Evolutionary conservation across 92 coral and sea anemone genomes (phyloP).

Genomic region (Parazoanthus atlanticus): DNA sequence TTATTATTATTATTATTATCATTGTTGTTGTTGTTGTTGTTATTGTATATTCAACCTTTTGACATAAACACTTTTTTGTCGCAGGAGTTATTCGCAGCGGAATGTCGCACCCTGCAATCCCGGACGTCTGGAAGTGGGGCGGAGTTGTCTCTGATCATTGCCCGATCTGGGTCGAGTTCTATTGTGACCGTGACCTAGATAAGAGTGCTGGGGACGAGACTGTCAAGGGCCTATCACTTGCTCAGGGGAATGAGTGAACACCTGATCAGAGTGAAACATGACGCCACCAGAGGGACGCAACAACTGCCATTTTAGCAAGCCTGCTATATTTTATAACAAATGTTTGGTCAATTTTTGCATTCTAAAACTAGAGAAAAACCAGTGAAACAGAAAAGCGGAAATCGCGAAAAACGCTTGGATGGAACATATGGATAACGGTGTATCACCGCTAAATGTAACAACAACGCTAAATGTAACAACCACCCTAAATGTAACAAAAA

Average conservation of each 20-base stretch:
- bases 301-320: neutral
- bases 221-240: constrained; percentile 64
- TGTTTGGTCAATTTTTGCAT: too few species aligned
- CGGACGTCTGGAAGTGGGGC: constrained; percentile 79
- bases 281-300: neutral
- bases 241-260: constrained; percentile 7
- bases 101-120: constrained; percentile 68
- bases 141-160: constrained; percentile 88
- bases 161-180: constrained; percentile 84
- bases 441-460: too few species aligned
- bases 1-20: too few species aligned
- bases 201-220: constrained; percentile 59
- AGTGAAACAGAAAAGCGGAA: too few species aligned
- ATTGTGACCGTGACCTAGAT: constrained; percentile 83
- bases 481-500: too few species aligned
- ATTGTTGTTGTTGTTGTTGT: too few species aligned
- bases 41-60: neutral
- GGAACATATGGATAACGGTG: too few species aligned
- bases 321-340: too few species aligned
- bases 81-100: constrained; percentile 76
- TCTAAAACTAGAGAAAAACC: neutral
- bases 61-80: neutral
- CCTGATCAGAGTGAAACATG: neutral
- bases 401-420: too few species aligned
- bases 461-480: too few species aligned